Conservation (phyloP, 2,113 vertebrate species). For the Etia nguti region DNA sequence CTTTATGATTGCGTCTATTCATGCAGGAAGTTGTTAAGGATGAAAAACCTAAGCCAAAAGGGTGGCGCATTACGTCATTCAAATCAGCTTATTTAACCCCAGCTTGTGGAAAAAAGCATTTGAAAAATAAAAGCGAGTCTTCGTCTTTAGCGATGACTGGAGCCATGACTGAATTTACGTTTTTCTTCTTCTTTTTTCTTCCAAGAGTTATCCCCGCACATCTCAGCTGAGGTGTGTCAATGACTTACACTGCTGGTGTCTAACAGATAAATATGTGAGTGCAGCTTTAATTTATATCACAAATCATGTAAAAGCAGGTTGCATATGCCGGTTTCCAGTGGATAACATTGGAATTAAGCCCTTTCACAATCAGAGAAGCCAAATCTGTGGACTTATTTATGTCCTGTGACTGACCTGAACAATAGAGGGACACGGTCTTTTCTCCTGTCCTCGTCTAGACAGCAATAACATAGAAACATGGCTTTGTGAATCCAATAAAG, state of each 20-base stretch:
- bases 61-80: slow-evolving; percentile 31
- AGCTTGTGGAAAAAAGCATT: slow-evolving; percentile 11
- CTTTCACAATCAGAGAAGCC: background rate
- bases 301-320: background rate
- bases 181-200: background rate
- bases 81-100: slow-evolving; percentile 22
- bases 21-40: slow-evolving; percentile 37
- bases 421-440: background rate
- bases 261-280: background rate
- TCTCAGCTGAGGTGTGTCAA: background rate
- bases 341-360: background rate
- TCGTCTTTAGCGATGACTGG: background rate
- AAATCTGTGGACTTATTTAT: background rate
- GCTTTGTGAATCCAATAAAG: slow-evolving; percentile 20
- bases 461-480: slow-evolving; percentile 27
- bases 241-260: background rate
- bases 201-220: background rate
- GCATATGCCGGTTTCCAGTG: background rate
- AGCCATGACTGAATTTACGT: background rate
- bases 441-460: slow-evolving; percentile 39
- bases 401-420: background rate
- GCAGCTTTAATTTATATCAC: background rate
- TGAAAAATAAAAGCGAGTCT: slow-evolving; percentile 21
- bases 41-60: slow-evolving; percentile 37
- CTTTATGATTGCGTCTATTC: slow-evolving; percentile 50